These are phyloP conservation scores for Ferdinandea cuprea DNA, from an alignment of 2,888 invertebrate genomes.

Conservation along the genomic window DNA sequence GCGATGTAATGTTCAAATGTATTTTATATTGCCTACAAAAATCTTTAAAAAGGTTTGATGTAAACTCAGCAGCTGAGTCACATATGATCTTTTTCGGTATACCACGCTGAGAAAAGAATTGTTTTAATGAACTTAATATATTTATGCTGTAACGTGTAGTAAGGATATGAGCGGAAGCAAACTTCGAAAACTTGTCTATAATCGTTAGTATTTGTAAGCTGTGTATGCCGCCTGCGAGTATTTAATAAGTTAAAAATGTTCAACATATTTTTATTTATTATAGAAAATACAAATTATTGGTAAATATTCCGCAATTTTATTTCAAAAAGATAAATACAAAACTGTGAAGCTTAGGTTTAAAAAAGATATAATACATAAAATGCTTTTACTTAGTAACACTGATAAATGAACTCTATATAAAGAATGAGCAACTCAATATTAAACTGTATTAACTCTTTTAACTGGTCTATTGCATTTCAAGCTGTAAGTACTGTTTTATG, in stretches of 20 bases:
- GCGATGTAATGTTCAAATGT: too few species aligned
- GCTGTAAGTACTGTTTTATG: conserved; percentile 62
- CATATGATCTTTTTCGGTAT: too few species aligned
- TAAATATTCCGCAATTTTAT: conserved; percentile 54
- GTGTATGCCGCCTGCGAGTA: neutral
- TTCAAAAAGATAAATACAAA: conserved; percentile 60
- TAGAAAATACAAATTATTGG: conserved; percentile 57
- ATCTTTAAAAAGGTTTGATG: too few species aligned
- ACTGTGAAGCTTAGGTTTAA: conserved; percentile 33
- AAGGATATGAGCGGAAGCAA: too few species aligned
- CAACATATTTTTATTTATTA: conserved; percentile 53
- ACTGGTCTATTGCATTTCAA: conserved; percentile 70
- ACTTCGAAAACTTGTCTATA: too few species aligned
- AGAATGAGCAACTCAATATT: conserved; percentile 48
- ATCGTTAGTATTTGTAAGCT: too few species aligned
- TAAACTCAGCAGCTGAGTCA: too few species aligned
- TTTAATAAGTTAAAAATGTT: conserved; percentile 13
- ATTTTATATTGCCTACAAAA: too few species aligned
- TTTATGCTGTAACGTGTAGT: too few species aligned
- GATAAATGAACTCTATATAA: conserved; percentile 65
- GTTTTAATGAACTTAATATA: too few species aligned
- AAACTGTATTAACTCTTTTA: conserved; percentile 58
- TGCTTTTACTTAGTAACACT: conserved; percentile 70
- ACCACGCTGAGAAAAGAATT: too few species aligned
- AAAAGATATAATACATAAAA: conserved; percentile 55